Evolutionary conservation across 2,113 vertebrate species (phyloP).

Genomic region (Crotalus horridus): DNA sequence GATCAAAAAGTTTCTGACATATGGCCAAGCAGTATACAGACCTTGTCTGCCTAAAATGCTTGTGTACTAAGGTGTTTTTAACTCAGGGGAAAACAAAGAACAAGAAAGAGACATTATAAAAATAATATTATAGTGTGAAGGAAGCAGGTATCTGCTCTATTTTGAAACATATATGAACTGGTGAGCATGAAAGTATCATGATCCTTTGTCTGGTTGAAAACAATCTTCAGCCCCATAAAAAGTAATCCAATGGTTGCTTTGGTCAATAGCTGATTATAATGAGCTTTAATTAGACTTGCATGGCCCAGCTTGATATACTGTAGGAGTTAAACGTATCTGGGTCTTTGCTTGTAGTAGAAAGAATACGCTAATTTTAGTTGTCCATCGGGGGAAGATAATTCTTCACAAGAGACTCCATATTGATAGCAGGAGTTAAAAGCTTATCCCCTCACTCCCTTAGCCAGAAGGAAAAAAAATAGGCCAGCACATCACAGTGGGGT

Average conservation of each 20-base stretch:
- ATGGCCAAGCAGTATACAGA: not conserved
- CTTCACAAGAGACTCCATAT: not conserved
- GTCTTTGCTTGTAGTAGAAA: not conserved
- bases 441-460: not conserved
- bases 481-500: not conserved
- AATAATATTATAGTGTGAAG: not conserved
- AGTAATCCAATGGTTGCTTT: not conserved
- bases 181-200: not conserved
- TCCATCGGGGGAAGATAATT: not conserved
- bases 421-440: not conserved
- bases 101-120: not conserved
- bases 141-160: not conserved
- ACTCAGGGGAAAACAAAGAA: not conserved
- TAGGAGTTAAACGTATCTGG: not conserved
- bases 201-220: not conserved
- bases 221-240: not conserved
- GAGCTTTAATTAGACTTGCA: not conserved
- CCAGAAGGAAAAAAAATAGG: conserved; percentile 7
- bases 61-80: not conserved
- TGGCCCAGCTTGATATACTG: not conserved
- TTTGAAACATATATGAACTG: not conserved
- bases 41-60: not conserved
- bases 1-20: not conserved
- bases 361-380: no score
- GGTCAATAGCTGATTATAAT: not conserved